Percentiles rank a stretch among this genome's conserved stretches.
Conservation (phyloP, 2,113 vertebrate species). For the Arvicanthis niloticus region DNA sequence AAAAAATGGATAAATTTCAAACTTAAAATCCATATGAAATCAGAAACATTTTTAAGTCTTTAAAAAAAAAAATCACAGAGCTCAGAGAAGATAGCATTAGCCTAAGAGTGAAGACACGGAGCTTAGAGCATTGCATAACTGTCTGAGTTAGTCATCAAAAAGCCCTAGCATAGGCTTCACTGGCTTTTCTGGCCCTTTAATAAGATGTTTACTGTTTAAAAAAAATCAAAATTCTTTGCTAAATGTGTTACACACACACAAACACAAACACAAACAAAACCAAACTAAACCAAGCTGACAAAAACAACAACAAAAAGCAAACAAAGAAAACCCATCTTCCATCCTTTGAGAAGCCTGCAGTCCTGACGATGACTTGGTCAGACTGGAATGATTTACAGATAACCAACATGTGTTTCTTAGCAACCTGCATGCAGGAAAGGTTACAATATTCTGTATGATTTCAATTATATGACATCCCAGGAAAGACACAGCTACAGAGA, state of each 20-base stretch:
- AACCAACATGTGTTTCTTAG: constrained; percentile 52
- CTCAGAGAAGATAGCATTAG: neutral
- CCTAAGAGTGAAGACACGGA: neutral
- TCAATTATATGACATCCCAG: constrained; percentile 41
- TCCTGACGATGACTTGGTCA: constrained; percentile 2
- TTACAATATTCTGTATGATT: neutral
- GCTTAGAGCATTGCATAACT: neutral
- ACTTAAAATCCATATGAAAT: neutral
- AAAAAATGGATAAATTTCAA: neutral
- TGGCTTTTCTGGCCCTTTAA: neutral
- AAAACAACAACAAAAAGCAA: neutral
- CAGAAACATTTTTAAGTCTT: neutral
- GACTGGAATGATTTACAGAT: constrained; percentile 53
- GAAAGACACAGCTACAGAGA: constrained; percentile 23
- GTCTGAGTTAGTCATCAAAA: neutral
- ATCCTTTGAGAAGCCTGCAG: constrained; percentile 56
- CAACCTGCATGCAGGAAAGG: constrained; percentile 46
- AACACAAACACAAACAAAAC: neutral
- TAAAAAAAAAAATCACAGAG: neutral
- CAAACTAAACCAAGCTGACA: neutral
- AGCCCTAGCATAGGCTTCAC: neutral
- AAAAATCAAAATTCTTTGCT: constrained; percentile 22
- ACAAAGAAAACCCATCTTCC: neutral
- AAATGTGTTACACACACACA: neutral
- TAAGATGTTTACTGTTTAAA: neutral